phyloP scores from a whole-genome alignment of 2,113 vertebrate genomes.

The chimpanzee (Pan troglodytes) region DNA sequence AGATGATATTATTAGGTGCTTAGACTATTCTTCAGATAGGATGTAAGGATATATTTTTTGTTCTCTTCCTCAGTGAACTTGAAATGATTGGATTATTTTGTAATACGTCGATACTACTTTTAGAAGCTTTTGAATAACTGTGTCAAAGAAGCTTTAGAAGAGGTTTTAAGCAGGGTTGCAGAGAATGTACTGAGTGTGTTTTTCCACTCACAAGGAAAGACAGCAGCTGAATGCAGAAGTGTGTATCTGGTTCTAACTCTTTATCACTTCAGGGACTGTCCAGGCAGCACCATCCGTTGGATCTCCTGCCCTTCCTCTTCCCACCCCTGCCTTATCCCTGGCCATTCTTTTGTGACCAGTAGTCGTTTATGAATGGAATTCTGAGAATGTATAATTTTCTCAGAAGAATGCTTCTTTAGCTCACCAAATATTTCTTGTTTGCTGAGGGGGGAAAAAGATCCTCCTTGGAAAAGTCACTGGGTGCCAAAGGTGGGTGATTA shows the following conservation, averaged over 20 bases:
- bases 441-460: neutral
- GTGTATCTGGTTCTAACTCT: accelerated
- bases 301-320: neutral
- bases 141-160: neutral
- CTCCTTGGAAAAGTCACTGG: neutral
- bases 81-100: slow-evolving; percentile 20
- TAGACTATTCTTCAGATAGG: neutral
- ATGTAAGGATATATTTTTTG: neutral
- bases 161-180: neutral
- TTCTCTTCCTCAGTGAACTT: neutral
- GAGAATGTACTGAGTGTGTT: neutral
- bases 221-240: neutral
- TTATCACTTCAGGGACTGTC: accelerated
- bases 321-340: neutral
- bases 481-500: neutral
- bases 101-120: neutral
- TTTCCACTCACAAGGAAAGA: neutral
- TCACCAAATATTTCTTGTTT: slow-evolving; percentile 41
- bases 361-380: neutral
- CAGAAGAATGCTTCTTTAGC: slow-evolving; percentile 30
- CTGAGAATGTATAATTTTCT: slow-evolving; percentile 29
- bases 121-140: neutral
- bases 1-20: neutral
- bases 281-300: accelerated
- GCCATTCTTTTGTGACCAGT: neutral